Conservation (phyloP, 2,888 invertebrate species). For the Atherix ibis region DNA sequence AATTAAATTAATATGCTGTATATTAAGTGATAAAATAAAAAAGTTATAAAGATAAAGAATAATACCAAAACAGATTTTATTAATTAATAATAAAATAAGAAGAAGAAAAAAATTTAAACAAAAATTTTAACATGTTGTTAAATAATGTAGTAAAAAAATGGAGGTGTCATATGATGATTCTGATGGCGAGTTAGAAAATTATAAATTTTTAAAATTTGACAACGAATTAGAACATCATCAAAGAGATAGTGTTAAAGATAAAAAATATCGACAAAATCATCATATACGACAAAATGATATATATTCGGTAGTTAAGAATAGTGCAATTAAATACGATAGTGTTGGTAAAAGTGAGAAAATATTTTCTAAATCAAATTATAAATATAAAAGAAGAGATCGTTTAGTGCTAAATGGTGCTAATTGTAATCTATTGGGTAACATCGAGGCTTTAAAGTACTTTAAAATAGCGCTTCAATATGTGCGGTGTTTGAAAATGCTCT, state of each 20-base stretch:
- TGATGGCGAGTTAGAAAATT: conserved; percentile 4
- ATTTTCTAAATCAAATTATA: conserved; percentile 31
- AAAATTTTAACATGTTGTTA: not conserved
- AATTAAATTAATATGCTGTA: too few relatives aligned
- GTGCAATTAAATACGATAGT: not conserved
- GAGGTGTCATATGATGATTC: not conserved
- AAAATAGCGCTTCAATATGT: conserved; percentile 7
- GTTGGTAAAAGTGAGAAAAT: conserved; percentile 11
- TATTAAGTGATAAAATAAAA: too few relatives aligned
- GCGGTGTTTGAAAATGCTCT: conserved; percentile 11
- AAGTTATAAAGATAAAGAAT: too few relatives aligned
- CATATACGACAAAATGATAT: not conserved
- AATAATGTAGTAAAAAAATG: conserved; percentile 3
- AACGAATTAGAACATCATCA: not conserved
- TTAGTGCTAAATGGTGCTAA: too few relatives aligned
- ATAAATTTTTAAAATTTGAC: not conserved
- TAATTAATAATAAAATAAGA: too few relatives aligned
- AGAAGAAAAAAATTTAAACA: too few relatives aligned
- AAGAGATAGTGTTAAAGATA: not conserved
- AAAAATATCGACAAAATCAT: not conserved
- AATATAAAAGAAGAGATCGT: conserved; percentile 29
- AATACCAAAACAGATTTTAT: too few relatives aligned
- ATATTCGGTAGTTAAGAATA: not conserved
- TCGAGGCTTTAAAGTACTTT: conserved; percentile 3
- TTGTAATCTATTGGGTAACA: not conserved